Evolutionary conservation across 2,797 vertebrate genomes (phyloP), one percentile per base, ranked within the genome.

Genomic region (Hylomyscus alleni): DNA sequence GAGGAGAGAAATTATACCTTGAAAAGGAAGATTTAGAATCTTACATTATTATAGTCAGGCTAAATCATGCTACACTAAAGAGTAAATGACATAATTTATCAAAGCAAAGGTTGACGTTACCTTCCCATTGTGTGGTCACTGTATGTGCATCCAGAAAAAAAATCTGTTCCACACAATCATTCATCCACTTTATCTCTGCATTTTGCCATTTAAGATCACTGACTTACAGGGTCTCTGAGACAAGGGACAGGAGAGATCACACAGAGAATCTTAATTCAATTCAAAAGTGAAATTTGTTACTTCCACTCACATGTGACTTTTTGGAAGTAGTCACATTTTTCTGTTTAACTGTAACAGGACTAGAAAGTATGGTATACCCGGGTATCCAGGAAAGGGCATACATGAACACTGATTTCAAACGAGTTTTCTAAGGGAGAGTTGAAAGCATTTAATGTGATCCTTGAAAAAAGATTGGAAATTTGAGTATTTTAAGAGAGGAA

Each of bases 401-500:
- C 3, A 37, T 26, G 14, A 90, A 0, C 26, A 65, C 14, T 67
- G 37, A 67, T 22, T 50, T 67, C 40, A 84, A 84, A 47, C 12
- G 26, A 12, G 7, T 81, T 94, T 77, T 88, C 37, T 95, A 80
- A 56, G 31, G 14, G 56, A 60, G 29, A 47, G 17, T 15, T 56
- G 15, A 34, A 6, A 47, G 20, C 24, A 67, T 94, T 76, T 76
- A 14, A 58, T 56, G 56, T 37, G 37, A 91, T 37, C 10, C 24
- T 80, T 87, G 56, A 44, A 87, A 22, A 88, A 1, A 84, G 17
- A 92, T 80, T 52, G 15, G 11, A 62, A 84, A 72, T 80, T 62
- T 90, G 44, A n/a, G 12, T 76, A 84, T 84, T 87, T 91, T 11
- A 15, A 72, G 52, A 95, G 29, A 80, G 22, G 10, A 94, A 86